Evolutionary conservation across 35 echinoderm and acorn worm genomes (phyloP).

Genomic region (Anneissia japonica): DNA sequence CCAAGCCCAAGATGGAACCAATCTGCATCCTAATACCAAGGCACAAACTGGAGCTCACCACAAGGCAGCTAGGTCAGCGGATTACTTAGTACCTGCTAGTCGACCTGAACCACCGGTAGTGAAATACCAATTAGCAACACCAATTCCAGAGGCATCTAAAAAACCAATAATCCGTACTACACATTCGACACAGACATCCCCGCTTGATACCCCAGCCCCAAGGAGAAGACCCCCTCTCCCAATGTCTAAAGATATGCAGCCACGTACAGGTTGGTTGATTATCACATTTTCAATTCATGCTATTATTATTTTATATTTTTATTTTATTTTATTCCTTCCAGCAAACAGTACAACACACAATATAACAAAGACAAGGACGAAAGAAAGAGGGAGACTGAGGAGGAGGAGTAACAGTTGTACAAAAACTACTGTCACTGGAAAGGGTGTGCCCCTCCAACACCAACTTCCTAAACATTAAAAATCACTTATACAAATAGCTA

Average conservation of each 20-base stretch:
- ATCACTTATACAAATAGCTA: too few relatives aligned
- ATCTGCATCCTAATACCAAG: background rate
- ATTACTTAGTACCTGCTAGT: background rate
- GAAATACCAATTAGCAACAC: background rate
- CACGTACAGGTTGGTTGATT: background rate
- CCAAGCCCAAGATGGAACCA: background rate
- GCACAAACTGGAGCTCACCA: background rate
- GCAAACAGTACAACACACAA: too few relatives aligned
- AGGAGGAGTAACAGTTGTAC: too few relatives aligned
- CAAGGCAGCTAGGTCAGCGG: background rate
- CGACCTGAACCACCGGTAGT: background rate
- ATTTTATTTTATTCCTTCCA: too few relatives aligned
- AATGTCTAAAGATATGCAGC: background rate
- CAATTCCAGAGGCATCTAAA: background rate
- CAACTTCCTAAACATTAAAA: too few relatives aligned
- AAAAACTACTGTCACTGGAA: too few relatives aligned
- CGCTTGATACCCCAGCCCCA: background rate
- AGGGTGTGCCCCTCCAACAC: too few relatives aligned
- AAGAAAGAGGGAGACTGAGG: too few relatives aligned
- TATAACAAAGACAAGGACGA: too few relatives aligned
- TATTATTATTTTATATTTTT: too few relatives aligned
- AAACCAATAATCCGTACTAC: background rate
- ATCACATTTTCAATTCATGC: too few relatives aligned
- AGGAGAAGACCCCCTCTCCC: slow-evolving; percentile 11
- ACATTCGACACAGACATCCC: slow-evolving; percentile 1